These are phyloP conservation scores for Psammodynastes pulverulentus DNA, from an alignment of 2,113 vertebrate species.

Conservation along the genomic window DNA sequence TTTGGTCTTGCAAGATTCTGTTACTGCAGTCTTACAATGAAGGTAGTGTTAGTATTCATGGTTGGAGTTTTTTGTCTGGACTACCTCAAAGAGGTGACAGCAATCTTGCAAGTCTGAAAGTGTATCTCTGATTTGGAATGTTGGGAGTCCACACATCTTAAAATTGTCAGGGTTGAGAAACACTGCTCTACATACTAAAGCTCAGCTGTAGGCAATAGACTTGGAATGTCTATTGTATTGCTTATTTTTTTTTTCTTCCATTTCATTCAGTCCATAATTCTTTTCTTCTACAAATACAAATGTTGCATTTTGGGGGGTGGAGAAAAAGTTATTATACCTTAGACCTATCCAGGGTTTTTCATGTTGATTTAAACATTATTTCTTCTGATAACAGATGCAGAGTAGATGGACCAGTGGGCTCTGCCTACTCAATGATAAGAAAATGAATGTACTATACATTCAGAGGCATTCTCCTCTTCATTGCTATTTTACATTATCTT, in stretches of 20 bases:
- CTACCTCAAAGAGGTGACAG: not conserved
- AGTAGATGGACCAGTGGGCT: not conserved
- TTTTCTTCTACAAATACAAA: not conserved
- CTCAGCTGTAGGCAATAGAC: not conserved
- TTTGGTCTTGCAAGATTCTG: not conserved
- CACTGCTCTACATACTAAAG: not conserved
- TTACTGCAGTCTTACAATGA: not conserved
- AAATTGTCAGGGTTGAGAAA: not conserved
- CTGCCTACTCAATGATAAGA: not conserved
- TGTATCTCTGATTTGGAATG: not conserved
- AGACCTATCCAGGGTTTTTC: not conserved
- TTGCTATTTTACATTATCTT: not conserved
- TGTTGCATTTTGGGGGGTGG: not conserved
- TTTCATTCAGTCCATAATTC: not conserved
- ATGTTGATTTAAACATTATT: not conserved
- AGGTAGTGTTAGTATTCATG: no score
- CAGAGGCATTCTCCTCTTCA: not conserved
- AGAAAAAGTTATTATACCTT: not conserved
- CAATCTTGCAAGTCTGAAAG: not conserved
- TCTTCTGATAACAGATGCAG: not conserved
- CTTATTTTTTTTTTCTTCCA: not conserved
- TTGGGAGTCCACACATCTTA: no score
- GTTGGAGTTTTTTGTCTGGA: not conserved
- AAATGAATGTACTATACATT: not conserved
- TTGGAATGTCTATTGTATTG: not conserved